Evolutionary conservation across 1,140 invertebrate genomes (phyloP), one percentile per base, ranked within the genome.

Genomic region (Brachystomella parvula): DNA sequence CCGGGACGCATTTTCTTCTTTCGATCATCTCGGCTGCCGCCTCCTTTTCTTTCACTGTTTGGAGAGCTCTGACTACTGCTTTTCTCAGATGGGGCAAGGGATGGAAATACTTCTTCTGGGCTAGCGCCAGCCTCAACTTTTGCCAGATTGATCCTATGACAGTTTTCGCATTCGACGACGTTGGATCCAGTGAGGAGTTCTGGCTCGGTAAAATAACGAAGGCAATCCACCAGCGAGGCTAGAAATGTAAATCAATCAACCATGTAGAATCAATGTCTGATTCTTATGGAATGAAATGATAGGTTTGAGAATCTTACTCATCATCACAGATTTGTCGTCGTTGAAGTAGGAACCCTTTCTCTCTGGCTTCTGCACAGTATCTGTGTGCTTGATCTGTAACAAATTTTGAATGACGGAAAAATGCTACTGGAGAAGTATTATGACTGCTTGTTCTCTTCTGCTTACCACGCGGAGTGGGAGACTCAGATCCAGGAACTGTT

Each of bases 401-500:
- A 39, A 9, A 9, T 6, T 19, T 9, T 39, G 35, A 19, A 39
- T 39, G 6, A 19, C 19, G 35, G 35, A 19, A 9, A 19, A 6
- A 39, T 39, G 35, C 6, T 9, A 39, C 6, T 6, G 6, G 35
- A 39, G 35, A 6, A 44, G 39, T 44, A 44, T n/a, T 44, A 12
- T n/a, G 39, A 12, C 39, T 44, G 39, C 39, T 44, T 44, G 9
- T 44, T 44, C n/a, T 44, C 39, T n/a, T 44, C 2, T 19, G 61
- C 71, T 63, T 64, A 72, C 71, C n/a, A 70, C 66, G 32, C 71
- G 86, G 9, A 97, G 86, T 0, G 95, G 92, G 61, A 98, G 79
- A 69, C 93, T 96, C 61, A 98, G 81, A 80, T 99, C 95, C 60
- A 97, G 81, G 77, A 98, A 98, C 70, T 89, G 88, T 78, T 98